Evolutionary conservation across 2,888 invertebrate genomes (phyloP).

Genomic region (Ypsolopha scabrella): DNA sequence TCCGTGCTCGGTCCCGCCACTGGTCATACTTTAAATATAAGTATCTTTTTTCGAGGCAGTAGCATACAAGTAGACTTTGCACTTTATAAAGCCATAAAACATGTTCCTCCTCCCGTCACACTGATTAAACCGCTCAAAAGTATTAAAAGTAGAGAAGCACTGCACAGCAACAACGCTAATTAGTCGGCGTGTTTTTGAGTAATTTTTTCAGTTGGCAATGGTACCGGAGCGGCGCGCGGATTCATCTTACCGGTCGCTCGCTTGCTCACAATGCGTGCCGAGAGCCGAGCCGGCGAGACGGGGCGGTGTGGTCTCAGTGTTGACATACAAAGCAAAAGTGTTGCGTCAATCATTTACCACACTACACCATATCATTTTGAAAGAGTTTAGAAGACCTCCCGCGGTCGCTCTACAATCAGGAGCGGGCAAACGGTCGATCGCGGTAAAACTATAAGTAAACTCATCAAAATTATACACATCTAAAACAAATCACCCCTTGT

Average conservation of each 20-base stretch:
- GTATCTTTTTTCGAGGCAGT: constrained; percentile 4
- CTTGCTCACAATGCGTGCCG: constrained; percentile 44
- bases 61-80: constrained; percentile 17
- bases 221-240: constrained; percentile 30
- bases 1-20: constrained; percentile 9
- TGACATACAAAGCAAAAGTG: constrained; percentile 24
- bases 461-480: not conserved
- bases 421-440: too few relatives aligned
- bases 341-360: constrained; percentile 15
- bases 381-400: too few relatives aligned
- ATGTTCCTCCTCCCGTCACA: constrained; percentile 24
- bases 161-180: constrained; percentile 37
- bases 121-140: constrained; percentile 20
- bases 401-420: too few relatives aligned
- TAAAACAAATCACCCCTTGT: too few relatives aligned
- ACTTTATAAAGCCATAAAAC: constrained; percentile 36
- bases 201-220: constrained; percentile 35
- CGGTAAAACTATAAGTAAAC: constrained; percentile 5
- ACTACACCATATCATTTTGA: not conserved
- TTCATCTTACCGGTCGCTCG: constrained; percentile 18
- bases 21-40: constrained; percentile 24
- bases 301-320: constrained; percentile 15
- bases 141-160: constrained; percentile 23
- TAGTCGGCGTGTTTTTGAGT: constrained; percentile 31
- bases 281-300: constrained; percentile 11